A percentile compares a stretch with the other conserved stretches of the same genome.
Conservation (phyloP, 2,888 invertebrate species). For the Platypus cylindrus region DNA sequence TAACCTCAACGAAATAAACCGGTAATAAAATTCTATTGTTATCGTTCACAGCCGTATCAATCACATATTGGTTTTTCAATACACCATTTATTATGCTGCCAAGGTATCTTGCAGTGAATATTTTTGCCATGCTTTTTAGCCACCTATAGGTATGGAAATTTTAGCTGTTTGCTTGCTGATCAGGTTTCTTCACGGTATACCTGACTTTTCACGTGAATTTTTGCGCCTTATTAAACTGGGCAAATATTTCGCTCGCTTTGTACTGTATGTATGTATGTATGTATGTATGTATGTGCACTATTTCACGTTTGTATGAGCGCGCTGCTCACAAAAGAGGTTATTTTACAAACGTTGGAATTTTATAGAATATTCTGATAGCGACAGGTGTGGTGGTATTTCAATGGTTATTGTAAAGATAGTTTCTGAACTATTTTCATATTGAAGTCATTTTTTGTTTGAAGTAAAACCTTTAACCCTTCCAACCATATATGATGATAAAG, state of each 20-base stretch:
- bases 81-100: conserved; percentile 12
- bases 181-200: conserved; percentile 10
- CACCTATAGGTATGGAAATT: conserved; percentile 7
- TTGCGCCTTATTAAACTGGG: conserved; percentile 13
- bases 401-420: too few species aligned
- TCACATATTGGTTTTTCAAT: conserved; percentile 15
- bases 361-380: too few species aligned
- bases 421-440: too few species aligned
- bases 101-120: conserved; percentile 12
- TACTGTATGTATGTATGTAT: too few species aligned
- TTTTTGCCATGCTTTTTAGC: conserved; percentile 9
- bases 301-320: too few species aligned
- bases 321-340: too few species aligned
- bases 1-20: conserved; percentile 11
- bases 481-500: too few species aligned
- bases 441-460: too few species aligned
- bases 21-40: conserved; percentile 15
- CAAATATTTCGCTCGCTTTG: conserved; percentile 12
- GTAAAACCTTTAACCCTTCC: too few species aligned
- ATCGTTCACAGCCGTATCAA: conserved; percentile 14
- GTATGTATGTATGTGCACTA: too few species aligned
- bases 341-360: too few species aligned
- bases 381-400: too few species aligned
- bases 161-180: conserved; percentile 7
- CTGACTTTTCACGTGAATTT: conserved; percentile 9